Conservation (phyloP, 1,140 invertebrate genomes). For the Drosophila novamexicana region DNA sequence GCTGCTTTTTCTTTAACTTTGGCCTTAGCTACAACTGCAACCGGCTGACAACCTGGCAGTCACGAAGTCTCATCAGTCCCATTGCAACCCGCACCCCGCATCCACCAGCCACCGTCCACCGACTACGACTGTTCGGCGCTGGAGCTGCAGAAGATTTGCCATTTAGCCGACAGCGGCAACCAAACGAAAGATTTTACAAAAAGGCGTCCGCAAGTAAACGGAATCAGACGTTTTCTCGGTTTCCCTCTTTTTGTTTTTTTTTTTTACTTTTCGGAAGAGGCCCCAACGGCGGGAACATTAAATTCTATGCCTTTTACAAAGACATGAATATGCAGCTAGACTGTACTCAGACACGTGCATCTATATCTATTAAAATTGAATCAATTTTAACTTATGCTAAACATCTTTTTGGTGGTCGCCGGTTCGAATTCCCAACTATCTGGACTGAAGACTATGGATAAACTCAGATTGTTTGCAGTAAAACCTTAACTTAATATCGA, state of each 20-base stretch:
- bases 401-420: neutral
- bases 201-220: too few relatives aligned
- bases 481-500: neutral
- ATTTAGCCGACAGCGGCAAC: too few relatives aligned
- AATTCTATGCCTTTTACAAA: neutral
- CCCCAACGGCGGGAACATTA: neutral
- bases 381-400: neutral
- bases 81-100: neutral
- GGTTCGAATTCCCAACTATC: too few relatives aligned
- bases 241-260: too few relatives aligned
- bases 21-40: conserved; percentile 7
- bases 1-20: neutral
- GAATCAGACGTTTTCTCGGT: too few relatives aligned
- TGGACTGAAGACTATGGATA: too few relatives aligned
- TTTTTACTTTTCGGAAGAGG: too few relatives aligned
- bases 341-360: too few relatives aligned
- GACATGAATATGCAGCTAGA: neutral
- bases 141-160: too few relatives aligned
- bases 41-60: conserved; percentile 10
- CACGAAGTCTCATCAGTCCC: conserved; percentile 12
- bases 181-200: too few relatives aligned
- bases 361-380: neutral
- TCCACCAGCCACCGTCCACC: neutral
- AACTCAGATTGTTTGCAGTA: neutral
- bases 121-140: too few relatives aligned